Evolutionary conservation across 2,113 vertebrate genomes (phyloP).

Genomic region (Oreochromis tanganicae): DNA sequence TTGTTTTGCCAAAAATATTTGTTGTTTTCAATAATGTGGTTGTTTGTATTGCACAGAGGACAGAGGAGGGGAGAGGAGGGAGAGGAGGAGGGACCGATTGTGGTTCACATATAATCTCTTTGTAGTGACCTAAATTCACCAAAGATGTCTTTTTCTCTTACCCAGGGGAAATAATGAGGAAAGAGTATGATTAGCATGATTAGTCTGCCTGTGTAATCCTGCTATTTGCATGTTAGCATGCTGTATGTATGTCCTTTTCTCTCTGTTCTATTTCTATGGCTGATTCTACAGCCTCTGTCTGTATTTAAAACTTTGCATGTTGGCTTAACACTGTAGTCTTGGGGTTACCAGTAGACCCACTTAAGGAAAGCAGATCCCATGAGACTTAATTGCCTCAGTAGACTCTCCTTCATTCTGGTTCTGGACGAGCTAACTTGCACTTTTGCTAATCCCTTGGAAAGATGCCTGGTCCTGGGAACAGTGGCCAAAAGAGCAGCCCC

Average conservation of each 20-base stretch:
- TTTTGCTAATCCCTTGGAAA: conserved; percentile 44
- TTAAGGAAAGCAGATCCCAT: conserved; percentile 11
- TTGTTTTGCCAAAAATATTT: conserved; percentile 48
- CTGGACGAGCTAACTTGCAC: background rate
- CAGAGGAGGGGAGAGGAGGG: background rate
- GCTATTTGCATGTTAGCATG: background rate
- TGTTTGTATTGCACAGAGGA: conserved; percentile 19
- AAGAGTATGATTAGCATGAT: conserved; percentile 30
- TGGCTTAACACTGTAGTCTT: background rate
- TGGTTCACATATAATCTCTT: background rate
- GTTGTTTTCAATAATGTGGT: conserved; percentile 46
- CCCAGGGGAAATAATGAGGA: background rate
- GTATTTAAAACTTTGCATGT: background rate
- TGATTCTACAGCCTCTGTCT: background rate
- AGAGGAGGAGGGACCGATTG: background rate
- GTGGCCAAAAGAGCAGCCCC: background rate
- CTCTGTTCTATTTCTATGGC: background rate
- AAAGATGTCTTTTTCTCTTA: background rate
- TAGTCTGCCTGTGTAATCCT: conserved; percentile 10
- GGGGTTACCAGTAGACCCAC: background rate
- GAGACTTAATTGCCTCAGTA: background rate
- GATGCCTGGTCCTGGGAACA: background rate
- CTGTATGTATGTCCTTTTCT: background rate
- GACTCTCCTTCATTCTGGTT: background rate
- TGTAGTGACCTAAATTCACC: conserved; percentile 30